A percentile compares a stretch with the other conserved stretches of the same genome.
phyloP scores from a whole-genome alignment of 2,113 vertebrate genomes.

The Eubucco bourcierii region DNA sequence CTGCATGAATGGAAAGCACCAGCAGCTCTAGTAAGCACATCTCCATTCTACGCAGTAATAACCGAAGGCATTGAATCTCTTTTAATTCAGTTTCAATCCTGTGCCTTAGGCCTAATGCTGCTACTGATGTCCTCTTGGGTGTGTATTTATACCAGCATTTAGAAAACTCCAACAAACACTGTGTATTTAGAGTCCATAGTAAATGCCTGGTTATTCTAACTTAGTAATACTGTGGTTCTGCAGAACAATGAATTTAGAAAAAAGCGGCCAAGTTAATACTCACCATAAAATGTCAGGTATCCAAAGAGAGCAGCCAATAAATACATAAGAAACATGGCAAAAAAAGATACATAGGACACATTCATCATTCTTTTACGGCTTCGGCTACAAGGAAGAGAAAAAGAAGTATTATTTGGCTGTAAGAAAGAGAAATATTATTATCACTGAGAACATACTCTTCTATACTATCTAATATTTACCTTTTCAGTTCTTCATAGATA shows the following conservation, averaged over 20 bases:
- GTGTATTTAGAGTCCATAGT: not conserved
- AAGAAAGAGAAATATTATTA: not conserved
- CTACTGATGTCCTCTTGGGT: not conserved
- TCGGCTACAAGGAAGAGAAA: constrained; percentile 78
- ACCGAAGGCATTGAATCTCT: not conserved
- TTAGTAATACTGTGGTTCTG: not conserved
- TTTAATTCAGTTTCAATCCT: not conserved
- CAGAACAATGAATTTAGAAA: not conserved
- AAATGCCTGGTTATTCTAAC: not conserved
- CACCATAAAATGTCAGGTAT: constrained; percentile 96
- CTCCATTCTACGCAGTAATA: not conserved
- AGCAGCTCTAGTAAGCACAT: not conserved
- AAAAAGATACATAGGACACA: constrained; percentile 95
- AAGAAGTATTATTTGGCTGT: not conserved
- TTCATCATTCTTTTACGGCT: constrained; percentile 93
- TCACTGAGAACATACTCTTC: not conserved
- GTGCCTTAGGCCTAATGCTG: not conserved
- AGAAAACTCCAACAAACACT: not conserved
- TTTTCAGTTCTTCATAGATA: constrained; percentile 96
- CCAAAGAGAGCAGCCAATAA: constrained; percentile 95
- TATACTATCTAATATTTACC: constrained; percentile 75
- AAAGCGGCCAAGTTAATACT: constrained; percentile 54
- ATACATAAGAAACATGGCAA: constrained; percentile 98
- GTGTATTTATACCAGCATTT: not conserved
- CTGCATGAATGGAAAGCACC: not conserved